Evolutionary conservation across 2,888 invertebrate genomes (phyloP).

Genomic region (Agrotis exclamationis): DNA sequence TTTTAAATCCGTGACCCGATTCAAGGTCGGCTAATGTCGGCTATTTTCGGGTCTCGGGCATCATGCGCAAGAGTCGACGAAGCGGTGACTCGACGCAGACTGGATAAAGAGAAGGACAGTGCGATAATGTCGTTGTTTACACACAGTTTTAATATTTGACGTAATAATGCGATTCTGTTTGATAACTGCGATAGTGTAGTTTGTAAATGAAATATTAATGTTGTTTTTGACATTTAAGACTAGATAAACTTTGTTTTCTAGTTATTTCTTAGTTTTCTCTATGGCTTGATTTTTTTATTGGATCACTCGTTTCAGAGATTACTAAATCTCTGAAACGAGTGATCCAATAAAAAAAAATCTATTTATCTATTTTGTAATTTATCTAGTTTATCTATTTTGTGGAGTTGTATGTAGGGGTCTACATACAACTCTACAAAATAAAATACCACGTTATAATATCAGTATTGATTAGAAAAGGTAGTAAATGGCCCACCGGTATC

Average conservation of each 20-base stretch:
- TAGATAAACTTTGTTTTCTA: not conserved
- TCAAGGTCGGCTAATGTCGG: constrained; percentile 76
- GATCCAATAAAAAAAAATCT: no score
- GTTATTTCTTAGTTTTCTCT: no score
- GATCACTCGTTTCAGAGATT: no score
- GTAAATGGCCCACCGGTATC: no score
- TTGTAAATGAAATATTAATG: constrained; percentile 36
- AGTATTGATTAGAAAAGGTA: no score
- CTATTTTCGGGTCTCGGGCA: constrained; percentile 72
- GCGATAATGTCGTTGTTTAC: constrained; percentile 61
- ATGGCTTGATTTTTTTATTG: no score
- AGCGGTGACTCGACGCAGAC: constrained; percentile 69
- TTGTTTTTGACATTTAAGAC: constrained; percentile 12
- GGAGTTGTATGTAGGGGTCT: no score
- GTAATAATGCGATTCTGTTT: constrained; percentile 63
- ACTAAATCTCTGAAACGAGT: no score
- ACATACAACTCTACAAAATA: no score
- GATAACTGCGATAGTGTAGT: constrained; percentile 39
- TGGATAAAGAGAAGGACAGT: constrained; percentile 67
- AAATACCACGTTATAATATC: no score
- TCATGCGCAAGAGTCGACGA: constrained; percentile 80
- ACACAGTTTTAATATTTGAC: constrained; percentile 62
- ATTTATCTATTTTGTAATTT: no score
- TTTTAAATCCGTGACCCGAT: constrained; percentile 39
- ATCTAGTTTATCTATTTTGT: no score